A percentile compares a stretch with the other conserved stretches of the same genome.
Conservation (phyloP, 2,888 invertebrate genomes). For the Deroplatys truncata region DNA sequence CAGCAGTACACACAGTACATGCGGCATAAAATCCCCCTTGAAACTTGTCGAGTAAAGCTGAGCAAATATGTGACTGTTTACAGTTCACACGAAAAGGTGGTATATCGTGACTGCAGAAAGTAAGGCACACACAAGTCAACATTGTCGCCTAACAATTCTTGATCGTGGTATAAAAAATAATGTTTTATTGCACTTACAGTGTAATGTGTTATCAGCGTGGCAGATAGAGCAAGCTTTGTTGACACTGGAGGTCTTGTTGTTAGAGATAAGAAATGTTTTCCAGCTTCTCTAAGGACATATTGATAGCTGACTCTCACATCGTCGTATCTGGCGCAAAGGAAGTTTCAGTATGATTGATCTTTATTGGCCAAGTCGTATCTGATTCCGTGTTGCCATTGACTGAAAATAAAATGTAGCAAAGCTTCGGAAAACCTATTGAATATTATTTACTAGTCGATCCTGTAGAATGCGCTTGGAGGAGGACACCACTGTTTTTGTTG, state of each 20-base stretch:
- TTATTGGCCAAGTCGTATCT: too few relatives aligned
- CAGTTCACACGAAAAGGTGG: neutral
- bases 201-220: neutral
- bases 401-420: too few relatives aligned
- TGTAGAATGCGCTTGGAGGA: too few relatives aligned
- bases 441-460: too few relatives aligned
- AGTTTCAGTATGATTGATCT: too few relatives aligned
- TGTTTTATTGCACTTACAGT: neutral
- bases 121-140: neutral
- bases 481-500: too few relatives aligned
- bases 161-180: neutral
- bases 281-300: neutral
- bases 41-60: neutral
- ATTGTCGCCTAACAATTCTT: neutral
- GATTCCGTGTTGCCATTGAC: too few relatives aligned
- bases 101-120: neutral
- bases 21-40: neutral
- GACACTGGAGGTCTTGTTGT: neutral
- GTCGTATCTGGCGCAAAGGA: too few relatives aligned
- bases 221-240: neutral
- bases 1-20: too few relatives aligned
- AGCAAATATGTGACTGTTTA: neutral
- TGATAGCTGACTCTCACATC: neutral
- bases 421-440: too few relatives aligned
- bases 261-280: neutral